Evolutionary conservation across 2,113 vertebrate genomes (phyloP).

Genomic region (Muntiacus reevesi): DNA sequence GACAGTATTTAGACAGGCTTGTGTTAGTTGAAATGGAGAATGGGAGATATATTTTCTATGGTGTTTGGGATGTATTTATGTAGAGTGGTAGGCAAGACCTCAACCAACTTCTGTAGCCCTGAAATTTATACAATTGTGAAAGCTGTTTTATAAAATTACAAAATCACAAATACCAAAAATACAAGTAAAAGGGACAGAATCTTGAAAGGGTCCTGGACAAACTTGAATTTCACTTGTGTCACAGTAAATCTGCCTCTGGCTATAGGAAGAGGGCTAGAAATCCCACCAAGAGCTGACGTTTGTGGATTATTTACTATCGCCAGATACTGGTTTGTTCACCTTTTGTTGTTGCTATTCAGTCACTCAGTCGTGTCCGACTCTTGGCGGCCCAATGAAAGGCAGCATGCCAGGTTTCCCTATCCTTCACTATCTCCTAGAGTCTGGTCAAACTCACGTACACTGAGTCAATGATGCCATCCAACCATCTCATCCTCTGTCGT

Average conservation of each 20-base stretch:
- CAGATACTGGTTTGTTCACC: not conserved
- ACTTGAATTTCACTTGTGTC: not conserved
- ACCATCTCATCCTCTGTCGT: not conserved
- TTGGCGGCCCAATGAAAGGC: not conserved
- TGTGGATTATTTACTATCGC: not conserved
- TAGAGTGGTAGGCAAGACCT: not conserved
- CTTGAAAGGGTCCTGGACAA: not conserved
- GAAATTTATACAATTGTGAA: not conserved
- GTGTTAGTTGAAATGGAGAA: not conserved
- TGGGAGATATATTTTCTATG: not conserved
- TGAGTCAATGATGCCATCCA: not conserved
- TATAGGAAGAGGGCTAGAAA: not conserved
- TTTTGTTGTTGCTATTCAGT: not conserved
- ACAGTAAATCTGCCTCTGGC: not conserved
- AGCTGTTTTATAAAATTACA: not conserved
- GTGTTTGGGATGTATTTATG: not conserved
- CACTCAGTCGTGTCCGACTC: not conserved
- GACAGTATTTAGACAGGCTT: not conserved
- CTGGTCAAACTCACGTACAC: not conserved
- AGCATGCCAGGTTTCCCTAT: not conserved
- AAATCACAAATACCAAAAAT: not conserved
- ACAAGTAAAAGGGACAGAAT: not conserved
- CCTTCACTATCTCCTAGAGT: not conserved
- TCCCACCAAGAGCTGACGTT: not conserved
- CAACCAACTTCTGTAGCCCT: not conserved